A percentile compares a stretch with the other conserved stretches of the same genome.
phyloP scores from a whole-genome alignment of 1,140 invertebrate genomes.

The Drosophila ananassae region DNA sequence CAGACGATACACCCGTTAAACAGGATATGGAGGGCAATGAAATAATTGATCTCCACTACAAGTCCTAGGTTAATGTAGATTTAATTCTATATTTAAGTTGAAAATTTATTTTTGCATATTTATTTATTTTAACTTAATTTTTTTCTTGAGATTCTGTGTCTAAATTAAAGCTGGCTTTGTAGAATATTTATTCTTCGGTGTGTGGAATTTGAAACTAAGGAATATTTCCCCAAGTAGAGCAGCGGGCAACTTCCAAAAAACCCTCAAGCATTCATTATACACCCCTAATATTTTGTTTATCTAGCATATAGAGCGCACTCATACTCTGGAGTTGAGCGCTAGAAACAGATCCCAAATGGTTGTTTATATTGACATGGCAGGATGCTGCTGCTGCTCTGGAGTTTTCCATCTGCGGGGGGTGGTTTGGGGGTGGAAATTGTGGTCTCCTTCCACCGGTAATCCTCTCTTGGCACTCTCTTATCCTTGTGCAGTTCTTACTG shows the following conservation, averaged over 20 bases:
- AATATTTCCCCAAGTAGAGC: slow-evolving; percentile 45
- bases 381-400: slow-evolving; percentile 39
- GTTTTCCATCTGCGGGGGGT: slow-evolving; percentile 42
- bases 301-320: slow-evolving; percentile 58
- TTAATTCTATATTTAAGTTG: not conserved
- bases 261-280: slow-evolving; percentile 52
- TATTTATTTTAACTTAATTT: slow-evolving; percentile 2
- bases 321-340: slow-evolving; percentile 23
- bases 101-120: not conserved
- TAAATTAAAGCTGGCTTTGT: not conserved
- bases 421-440: slow-evolving; percentile 34
- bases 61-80: not conserved
- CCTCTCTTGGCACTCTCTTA: slow-evolving; percentile 18
- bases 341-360: slow-evolving; percentile 67
- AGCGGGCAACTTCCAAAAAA: slow-evolving; percentile 47
- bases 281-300: slow-evolving; percentile 77
- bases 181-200: not conserved
- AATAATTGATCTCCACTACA: slow-evolving; percentile 59
- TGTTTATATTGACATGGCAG: slow-evolving; percentile 65
- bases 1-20: slow-evolving; percentile 64
- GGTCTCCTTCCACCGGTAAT: slow-evolving; percentile 39
- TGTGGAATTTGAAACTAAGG: not conserved
- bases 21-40: slow-evolving; percentile 78
- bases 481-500: slow-evolving; percentile 58
- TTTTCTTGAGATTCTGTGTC: not conserved